Percentiles rank a stretch among this genome's conserved stretches.
Conservation (phyloP, 2,797 vertebrate genomes). For the Falco novaeseelandiae region DNA sequence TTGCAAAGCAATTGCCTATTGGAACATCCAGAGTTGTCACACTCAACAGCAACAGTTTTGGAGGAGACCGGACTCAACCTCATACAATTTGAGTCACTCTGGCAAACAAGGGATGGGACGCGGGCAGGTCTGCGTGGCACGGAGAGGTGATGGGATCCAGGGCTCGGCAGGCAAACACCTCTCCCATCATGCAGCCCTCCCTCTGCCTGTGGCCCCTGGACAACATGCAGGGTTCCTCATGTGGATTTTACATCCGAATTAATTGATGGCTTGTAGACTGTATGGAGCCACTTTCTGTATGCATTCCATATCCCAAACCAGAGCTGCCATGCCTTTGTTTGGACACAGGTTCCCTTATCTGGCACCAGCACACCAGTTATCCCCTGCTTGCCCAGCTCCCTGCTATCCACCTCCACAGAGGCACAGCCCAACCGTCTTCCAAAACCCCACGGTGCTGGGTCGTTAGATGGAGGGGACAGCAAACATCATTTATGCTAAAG, state of each 20-base stretch:
- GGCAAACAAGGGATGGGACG: background rate
- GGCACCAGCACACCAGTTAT: accelerated
- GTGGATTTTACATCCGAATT: background rate
- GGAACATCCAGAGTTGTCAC: background rate
- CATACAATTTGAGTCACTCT: background rate
- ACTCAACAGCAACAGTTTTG: background rate
- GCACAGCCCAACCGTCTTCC: background rate
- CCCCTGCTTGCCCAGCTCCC: background rate
- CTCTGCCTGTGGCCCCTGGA: background rate
- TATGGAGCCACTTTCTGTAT: background rate
- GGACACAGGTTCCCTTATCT: background rate
- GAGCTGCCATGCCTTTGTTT: background rate
- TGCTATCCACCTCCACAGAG: accelerated
- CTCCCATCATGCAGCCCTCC: background rate
- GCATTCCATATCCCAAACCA: accelerated
- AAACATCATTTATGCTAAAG: background rate
- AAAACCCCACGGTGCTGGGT: background rate
- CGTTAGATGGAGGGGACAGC: background rate
- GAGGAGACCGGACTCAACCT: background rate
- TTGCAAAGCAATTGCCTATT: background rate
- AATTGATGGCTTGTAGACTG: background rate
- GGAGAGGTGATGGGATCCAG: accelerated
- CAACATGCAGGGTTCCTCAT: accelerated
- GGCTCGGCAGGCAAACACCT: background rate
- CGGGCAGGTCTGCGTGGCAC: accelerated